Conservation (phyloP, 30 jellyfish, hydroid and myxozoan species). For the Cassiopea xamachana region DNA sequence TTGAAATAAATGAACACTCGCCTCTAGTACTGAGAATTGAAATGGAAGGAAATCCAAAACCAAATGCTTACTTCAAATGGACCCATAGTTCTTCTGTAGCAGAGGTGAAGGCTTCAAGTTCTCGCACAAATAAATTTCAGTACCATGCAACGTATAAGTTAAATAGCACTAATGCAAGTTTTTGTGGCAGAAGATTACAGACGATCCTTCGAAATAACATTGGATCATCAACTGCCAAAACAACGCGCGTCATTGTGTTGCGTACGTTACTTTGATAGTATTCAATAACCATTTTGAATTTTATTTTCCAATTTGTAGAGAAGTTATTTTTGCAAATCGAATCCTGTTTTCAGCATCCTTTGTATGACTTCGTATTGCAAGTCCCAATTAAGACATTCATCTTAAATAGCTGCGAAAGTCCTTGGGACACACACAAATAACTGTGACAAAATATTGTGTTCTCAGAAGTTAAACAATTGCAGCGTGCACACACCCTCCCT, state of each 20-base stretch:
- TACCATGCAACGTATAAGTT: neutral
- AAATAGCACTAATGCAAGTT: neutral
- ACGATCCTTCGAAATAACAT: neutral
- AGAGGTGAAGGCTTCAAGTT: neutral
- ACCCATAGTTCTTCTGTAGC: neutral
- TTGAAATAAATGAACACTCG: neutral
- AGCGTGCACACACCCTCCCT: too few species aligned
- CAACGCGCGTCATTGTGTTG: neutral
- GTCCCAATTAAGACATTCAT: neutral
- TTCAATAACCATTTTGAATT: too few species aligned
- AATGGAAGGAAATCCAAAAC: neutral
- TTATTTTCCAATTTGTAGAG: too few species aligned
- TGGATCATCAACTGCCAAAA: neutral
- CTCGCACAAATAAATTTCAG: neutral
- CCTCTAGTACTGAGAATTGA: neutral
- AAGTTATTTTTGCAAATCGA: too few species aligned
- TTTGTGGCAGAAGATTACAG: neutral
- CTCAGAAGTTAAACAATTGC: too few species aligned
- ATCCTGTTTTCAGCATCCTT: neutral
- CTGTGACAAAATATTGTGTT: too few species aligned
- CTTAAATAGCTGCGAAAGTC: neutral
- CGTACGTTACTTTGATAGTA: neutral
- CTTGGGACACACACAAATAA: too few species aligned
- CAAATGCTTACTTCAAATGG: neutral
- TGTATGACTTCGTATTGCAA: neutral